A percentile compares a stretch with the other conserved stretches of the same genome.
Conservation (phyloP, 2,113 vertebrate species). For the Cyprinodon variegatus region DNA sequence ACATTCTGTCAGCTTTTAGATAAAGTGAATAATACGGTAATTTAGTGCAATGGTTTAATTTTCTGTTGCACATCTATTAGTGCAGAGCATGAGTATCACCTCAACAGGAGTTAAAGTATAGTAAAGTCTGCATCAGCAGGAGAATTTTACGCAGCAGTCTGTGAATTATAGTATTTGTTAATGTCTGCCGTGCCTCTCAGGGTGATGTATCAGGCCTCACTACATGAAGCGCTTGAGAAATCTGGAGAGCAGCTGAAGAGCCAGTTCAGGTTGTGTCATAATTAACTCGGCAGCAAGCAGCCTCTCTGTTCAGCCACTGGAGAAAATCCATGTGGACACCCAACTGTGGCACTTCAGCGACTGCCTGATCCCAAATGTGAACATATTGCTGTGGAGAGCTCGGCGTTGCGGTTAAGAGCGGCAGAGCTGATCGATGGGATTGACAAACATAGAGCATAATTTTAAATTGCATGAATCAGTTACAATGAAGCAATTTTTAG, state of each 20-base stretch:
- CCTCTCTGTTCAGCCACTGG: constrained; percentile 9
- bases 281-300: constrained; percentile 29
- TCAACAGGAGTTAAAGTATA: constrained; percentile 5
- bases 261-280: constrained; percentile 37
- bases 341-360: constrained; percentile 55
- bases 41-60: background rate
- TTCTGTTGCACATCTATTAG: background rate
- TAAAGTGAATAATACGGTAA: background rate
- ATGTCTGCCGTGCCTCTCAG: constrained; percentile 9
- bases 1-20: background rate
- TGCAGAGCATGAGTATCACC: constrained; percentile 2
- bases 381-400: constrained; percentile 27
- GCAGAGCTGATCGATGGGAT: constrained; percentile 1
- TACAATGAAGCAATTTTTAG: background rate
- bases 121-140: constrained; percentile 18
- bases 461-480: background rate
- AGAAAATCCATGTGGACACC: constrained; percentile 43
- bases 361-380: constrained; percentile 45
- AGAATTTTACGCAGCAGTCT: constrained; percentile 2
- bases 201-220: constrained; percentile 47
- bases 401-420: constrained; percentile 1
- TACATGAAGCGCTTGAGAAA: constrained; percentile 41
- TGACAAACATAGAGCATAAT: background rate
- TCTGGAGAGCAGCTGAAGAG: constrained; percentile 18
- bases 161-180: constrained; percentile 15